A percentile compares a stretch with the other conserved stretches of the same genome.
Conservation (phyloP, 2,797 vertebrate species). For the Scolopax bukidnonensis region DNA sequence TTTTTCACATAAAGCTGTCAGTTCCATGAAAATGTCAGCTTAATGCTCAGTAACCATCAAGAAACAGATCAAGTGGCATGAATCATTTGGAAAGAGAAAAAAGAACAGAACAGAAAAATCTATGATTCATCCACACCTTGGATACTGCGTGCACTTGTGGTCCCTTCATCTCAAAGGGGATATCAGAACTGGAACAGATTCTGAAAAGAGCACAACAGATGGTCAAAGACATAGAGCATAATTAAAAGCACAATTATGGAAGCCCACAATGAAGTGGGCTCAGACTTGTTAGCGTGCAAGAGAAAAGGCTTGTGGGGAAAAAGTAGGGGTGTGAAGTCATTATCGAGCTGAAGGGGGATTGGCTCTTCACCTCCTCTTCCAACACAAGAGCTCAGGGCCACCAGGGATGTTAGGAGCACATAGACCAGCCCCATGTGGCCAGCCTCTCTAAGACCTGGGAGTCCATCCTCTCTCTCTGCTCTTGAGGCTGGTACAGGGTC, state of each 20-base stretch:
- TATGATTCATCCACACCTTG: slow-evolving; percentile 66
- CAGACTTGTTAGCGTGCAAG: slow-evolving; percentile 31
- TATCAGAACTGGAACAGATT: slow-evolving; percentile 57
- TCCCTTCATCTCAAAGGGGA: slow-evolving; percentile 59
- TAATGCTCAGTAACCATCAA: slow-evolving; percentile 9
- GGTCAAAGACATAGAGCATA: slow-evolving; percentile 54
- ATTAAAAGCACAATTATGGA: slow-evolving; percentile 58
- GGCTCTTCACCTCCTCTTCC: not conserved
- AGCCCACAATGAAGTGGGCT: slow-evolving; percentile 36
- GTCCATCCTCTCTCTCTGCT: not conserved
- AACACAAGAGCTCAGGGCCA: not conserved
- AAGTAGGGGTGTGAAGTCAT: slow-evolving; percentile 25
- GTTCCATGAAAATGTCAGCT: slow-evolving; percentile 52
- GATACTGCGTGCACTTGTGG: slow-evolving; percentile 15
- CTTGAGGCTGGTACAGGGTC: not conserved
- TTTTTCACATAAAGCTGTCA: slow-evolving; percentile 32
- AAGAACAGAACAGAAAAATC: slow-evolving; percentile 45
- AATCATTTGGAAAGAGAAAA: slow-evolving; percentile 52
- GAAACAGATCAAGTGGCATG: slow-evolving; percentile 60
- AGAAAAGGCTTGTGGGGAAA: not conserved
- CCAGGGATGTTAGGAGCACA: not conserved
- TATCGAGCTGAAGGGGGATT: not conserved
- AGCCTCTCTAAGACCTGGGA: not conserved
- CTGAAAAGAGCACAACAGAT: slow-evolving; percentile 67
- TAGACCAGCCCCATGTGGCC: not conserved